Percentiles rank a stretch among this genome's conserved stretches.
These are phyloP conservation scores for Dorcus parallelipipedus DNA, from an alignment of 2,888 invertebrate species.

Conservation along the genomic window DNA sequence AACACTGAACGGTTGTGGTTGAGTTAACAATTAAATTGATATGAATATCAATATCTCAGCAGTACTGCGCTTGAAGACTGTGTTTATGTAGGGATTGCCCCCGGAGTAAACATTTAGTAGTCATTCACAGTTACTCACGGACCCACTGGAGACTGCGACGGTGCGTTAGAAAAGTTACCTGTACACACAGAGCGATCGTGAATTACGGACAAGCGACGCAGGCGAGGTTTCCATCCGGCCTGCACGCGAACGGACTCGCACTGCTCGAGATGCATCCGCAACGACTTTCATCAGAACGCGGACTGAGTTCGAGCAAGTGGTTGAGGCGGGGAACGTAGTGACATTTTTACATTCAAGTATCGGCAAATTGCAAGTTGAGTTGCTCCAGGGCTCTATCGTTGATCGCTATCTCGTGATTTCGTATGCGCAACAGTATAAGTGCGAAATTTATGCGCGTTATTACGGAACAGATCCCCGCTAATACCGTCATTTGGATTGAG, in stretches of 20 bases:
- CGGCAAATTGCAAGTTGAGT: conserved; percentile 34
- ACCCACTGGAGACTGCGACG: conserved; percentile 21
- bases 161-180: conserved; percentile 26
- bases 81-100: not conserved
- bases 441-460: conserved; percentile 36
- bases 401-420: conserved; percentile 38
- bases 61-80: not conserved
- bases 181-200: conserved; percentile 21
- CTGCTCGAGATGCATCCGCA: conserved; percentile 35
- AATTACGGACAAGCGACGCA: conserved; percentile 25
- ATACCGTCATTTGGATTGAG: conserved; percentile 35
- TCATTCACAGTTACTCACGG: conserved; percentile 14
- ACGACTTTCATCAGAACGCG: conserved; percentile 30
- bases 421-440: conserved; percentile 34
- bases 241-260: conserved; percentile 32
- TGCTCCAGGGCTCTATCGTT: conserved; percentile 29
- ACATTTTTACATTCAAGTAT: conserved; percentile 33
- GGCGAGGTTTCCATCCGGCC: conserved; percentile 27
- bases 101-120: not conserved
- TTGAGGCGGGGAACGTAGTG: conserved; percentile 18
- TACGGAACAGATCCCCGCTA: conserved; percentile 34
- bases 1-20: too few species aligned
- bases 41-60: not conserved
- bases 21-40: too few species aligned
- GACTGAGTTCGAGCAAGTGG: conserved; percentile 29